phyloP scores from a whole-genome alignment of 2,888 invertebrate species.

The Lumbricus terrestris region DNA sequence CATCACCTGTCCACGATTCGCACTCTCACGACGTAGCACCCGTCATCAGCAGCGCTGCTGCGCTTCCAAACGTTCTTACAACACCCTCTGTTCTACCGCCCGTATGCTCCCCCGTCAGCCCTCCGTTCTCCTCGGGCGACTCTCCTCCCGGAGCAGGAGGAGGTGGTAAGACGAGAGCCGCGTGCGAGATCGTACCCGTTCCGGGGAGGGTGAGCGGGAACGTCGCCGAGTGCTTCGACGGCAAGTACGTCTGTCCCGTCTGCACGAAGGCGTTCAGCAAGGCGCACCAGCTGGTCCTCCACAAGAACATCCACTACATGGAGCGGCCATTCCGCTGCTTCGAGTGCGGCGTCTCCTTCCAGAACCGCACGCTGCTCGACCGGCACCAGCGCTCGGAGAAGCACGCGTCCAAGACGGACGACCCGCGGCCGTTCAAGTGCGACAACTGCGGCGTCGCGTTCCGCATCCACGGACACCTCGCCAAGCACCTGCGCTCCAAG shows the following conservation, averaged over 20 bases:
- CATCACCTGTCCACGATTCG: not conserved
- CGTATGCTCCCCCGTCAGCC: conserved; percentile 19
- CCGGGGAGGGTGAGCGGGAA: conserved; percentile 20
- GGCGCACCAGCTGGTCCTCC: conserved; percentile 82
- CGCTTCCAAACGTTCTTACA: not conserved
- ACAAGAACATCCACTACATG: conserved; percentile 93
- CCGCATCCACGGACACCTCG: conserved; percentile 87
- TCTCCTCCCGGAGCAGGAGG: not conserved
- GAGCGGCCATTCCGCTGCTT: conserved; percentile 88
- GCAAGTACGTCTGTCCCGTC: conserved; percentile 72
- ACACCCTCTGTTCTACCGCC: not conserved
- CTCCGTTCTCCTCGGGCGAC: not conserved
- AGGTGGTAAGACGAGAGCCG: not conserved
- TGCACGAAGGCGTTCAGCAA: conserved; percentile 90
- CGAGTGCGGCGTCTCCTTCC: conserved; percentile 85
- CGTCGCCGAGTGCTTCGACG: conserved; percentile 39
- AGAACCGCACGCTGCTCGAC: conserved; percentile 84
- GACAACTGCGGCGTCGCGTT: conserved; percentile 93
- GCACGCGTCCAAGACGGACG: conserved; percentile 68
- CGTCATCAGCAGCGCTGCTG: not conserved
- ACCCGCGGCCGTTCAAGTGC: conserved; percentile 94
- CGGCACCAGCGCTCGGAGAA: conserved; percentile 89
- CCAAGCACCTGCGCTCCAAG: conserved; percentile 92
- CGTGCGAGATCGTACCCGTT: conserved; percentile 17
- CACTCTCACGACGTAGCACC: not conserved